A percentile compares a stretch with the other conserved stretches of the same genome.
phyloP scores from a whole-genome alignment of 53 echinoderm and acorn worm genomes.

The Apostichopus leukothele region DNA sequence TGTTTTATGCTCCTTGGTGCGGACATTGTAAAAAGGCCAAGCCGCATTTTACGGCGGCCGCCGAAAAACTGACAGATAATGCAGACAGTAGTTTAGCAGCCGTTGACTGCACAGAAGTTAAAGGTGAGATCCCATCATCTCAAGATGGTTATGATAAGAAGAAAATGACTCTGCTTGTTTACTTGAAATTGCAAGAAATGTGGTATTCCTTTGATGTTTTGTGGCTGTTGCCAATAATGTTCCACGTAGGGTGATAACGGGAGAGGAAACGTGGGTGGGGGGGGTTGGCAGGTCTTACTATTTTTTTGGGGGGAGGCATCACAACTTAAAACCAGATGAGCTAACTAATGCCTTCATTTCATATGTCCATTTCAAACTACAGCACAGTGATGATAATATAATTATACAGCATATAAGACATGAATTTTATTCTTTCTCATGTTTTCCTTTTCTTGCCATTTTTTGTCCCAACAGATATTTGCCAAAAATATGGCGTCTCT shows the following conservation, averaged over 20 bases:
- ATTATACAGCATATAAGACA: background rate
- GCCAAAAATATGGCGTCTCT: constrained; percentile 63
- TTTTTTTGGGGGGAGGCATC: too few species aligned
- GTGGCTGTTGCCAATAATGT: too few species aligned
- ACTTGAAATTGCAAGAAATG: too few species aligned
- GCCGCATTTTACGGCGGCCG: constrained; percentile 71
- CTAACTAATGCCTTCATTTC: too few species aligned
- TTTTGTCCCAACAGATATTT: constrained; percentile 61
- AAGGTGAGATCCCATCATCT: constrained; percentile 56
- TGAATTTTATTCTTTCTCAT: background rate
- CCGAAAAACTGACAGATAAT: constrained; percentile 66
- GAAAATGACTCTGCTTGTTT: too few species aligned
- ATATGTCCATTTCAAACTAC: background rate
- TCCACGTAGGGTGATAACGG: too few species aligned
- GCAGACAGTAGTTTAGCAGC: constrained; percentile 67
- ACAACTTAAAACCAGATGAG: too few species aligned
- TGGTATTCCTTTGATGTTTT: too few species aligned
- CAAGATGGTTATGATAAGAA: too few species aligned
- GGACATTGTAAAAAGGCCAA: constrained; percentile 95
- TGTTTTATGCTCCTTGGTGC: constrained; percentile 96
- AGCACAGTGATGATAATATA: background rate
- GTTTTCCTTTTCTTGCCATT: background rate
- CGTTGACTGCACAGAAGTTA: constrained; percentile 84
- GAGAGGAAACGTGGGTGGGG: background rate
- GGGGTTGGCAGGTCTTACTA: too few species aligned